Conservation (phyloP, 2,113 vertebrate species). For the Mormyrus iriodes region DNA sequence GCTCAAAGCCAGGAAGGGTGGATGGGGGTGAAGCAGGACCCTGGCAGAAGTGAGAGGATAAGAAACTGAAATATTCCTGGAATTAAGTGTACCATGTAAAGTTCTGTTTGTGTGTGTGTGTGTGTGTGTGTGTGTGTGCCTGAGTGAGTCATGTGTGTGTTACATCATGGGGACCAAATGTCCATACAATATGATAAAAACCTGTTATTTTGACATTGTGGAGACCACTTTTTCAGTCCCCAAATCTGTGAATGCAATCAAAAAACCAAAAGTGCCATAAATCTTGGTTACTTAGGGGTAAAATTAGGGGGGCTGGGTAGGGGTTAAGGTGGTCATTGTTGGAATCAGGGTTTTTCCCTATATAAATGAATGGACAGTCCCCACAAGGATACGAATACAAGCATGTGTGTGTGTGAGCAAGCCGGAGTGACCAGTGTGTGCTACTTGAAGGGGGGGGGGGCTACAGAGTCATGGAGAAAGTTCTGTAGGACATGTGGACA, state of each 20-base stretch:
- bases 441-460: not conserved
- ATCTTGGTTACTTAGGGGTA: not conserved
- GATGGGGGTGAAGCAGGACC: not conserved
- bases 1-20: not conserved
- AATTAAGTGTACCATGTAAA: not conserved
- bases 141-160: not conserved
- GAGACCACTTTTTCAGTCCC: not conserved
- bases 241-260: not conserved
- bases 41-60: not conserved
- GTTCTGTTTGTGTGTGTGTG: too few relatives aligned
- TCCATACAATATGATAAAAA: not conserved
- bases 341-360: too few relatives aligned
- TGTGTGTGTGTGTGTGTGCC: not conserved
- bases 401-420: not conserved
- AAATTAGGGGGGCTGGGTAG: not conserved
- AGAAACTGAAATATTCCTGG: not conserved
- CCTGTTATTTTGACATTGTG: not conserved
- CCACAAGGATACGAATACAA: not conserved
- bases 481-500: slow-evolving; percentile 43
- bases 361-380: too few relatives aligned
- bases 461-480: too few relatives aligned
- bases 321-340: not conserved
- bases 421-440: not conserved
- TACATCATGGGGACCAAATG: not conserved
- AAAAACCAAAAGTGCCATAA: not conserved